Conservation (phyloP, 2,113 vertebrate species). For the Odobenus rosmarus region DNA sequence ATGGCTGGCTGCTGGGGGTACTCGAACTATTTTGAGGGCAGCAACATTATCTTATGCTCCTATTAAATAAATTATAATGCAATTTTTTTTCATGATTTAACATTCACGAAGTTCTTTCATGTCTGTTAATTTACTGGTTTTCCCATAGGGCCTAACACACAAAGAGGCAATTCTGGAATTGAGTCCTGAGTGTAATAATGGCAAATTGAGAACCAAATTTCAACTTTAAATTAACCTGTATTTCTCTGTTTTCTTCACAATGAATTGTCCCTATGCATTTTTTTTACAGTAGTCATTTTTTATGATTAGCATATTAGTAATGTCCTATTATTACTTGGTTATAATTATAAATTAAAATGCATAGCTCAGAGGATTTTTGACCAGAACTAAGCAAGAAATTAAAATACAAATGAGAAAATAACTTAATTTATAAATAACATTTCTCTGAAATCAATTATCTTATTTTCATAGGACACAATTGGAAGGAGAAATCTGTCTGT, state of each 20-base stretch:
- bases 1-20: background rate
- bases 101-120: conserved; percentile 37
- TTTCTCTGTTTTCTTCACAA: conserved; percentile 39
- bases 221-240: conserved; percentile 50
- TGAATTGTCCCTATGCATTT: conserved; percentile 10
- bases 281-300: conserved; percentile 60
- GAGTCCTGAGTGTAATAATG: conserved; percentile 42
- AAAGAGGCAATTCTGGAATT: conserved; percentile 29
- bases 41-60: background rate
- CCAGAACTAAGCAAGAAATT: conserved; percentile 73
- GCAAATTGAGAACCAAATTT: conserved; percentile 55
- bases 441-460: conserved; percentile 85
- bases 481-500: conserved; percentile 63
- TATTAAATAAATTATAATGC: conserved; percentile 15
- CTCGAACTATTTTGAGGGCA: background rate
- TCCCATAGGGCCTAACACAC: background rate
- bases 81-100: background rate
- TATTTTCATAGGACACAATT: conserved; percentile 83
- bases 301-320: conserved; percentile 49
- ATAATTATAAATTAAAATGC: conserved; percentile 76
- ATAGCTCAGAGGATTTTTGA: conserved; percentile 62
- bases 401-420: conserved; percentile 80
- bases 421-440: conserved; percentile 85
- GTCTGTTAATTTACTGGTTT: conserved; percentile 42
- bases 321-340: conserved; percentile 60